phyloP scores from a whole-genome alignment of 64 coral and sea anemone species.

The Dendronephthya gigantea region DNA sequence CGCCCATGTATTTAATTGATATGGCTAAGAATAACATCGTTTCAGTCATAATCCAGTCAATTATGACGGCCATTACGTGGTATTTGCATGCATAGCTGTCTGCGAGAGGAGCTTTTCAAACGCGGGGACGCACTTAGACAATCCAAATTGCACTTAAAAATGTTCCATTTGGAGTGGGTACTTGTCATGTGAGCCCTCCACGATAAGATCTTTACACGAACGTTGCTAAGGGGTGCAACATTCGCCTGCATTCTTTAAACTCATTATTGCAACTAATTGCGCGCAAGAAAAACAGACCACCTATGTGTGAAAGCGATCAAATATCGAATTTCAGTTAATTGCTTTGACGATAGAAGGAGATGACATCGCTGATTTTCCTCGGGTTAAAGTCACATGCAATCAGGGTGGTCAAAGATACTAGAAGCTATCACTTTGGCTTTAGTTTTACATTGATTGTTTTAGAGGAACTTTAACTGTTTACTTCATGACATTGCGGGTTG shows the following conservation, averaged over 20 bases:
- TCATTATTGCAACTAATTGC: background rate
- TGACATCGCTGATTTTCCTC: background rate
- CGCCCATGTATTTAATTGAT: background rate
- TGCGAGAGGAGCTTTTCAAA: background rate
- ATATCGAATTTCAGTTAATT: background rate
- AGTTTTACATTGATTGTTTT: too few relatives aligned
- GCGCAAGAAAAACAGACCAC: background rate
- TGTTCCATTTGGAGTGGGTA: background rate
- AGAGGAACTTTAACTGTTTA: too few relatives aligned
- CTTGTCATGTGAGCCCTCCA: background rate
- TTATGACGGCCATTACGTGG: background rate
- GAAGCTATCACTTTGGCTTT: background rate
- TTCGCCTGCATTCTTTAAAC: background rate
- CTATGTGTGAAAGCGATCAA: background rate
- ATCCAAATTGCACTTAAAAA: background rate
- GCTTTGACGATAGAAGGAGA: background rate
- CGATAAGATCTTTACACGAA: background rate
- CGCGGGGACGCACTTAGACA: background rate
- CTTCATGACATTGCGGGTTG: too few relatives aligned
- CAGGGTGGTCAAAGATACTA: background rate
- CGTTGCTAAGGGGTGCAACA: background rate
- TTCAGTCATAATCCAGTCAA: background rate
- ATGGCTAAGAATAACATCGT: background rate
- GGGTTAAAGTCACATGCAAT: background rate
- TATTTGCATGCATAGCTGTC: background rate